Conservation (phyloP, 2,888 invertebrate species). For the Lordiphosa fenestrarum region DNA sequence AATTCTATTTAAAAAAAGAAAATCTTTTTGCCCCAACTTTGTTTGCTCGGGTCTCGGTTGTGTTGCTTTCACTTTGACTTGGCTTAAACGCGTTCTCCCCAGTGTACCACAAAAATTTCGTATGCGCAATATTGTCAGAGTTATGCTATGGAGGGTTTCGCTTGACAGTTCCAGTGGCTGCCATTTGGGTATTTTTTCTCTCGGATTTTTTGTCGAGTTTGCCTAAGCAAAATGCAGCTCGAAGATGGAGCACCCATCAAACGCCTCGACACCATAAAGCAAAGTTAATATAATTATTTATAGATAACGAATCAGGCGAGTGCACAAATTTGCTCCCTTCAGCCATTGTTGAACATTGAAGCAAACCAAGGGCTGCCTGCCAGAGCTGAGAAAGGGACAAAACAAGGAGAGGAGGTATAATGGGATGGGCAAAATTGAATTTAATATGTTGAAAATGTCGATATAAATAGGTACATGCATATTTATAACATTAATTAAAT, state of each 20-base stretch:
- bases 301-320: constrained; percentile 73
- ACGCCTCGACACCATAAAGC: constrained; percentile 52
- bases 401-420: too few species aligned
- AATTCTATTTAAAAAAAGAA: constrained; percentile 6
- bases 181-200: constrained; percentile 7
- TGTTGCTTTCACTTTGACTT: constrained; percentile 10
- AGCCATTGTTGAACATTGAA: not conserved
- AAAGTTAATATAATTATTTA: constrained; percentile 75
- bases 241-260: constrained; percentile 23
- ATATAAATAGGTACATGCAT: too few species aligned
- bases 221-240: constrained; percentile 22
- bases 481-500: too few species aligned
- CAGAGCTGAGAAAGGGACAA: too few species aligned
- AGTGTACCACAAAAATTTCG: constrained; percentile 36
- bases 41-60: constrained; percentile 1
- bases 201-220: constrained; percentile 1
- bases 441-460: too few species aligned
- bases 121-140: constrained; percentile 21
- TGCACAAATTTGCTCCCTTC: constrained; percentile 60
- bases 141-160: constrained; percentile 21
- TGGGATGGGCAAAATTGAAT: too few species aligned
- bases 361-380: too few species aligned
- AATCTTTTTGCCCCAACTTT: constrained; percentile 2
- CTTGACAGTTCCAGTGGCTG: constrained; percentile 17
- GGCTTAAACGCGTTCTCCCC: constrained; percentile 16